A percentile compares a stretch with the other conserved stretches of the same genome.
These are phyloP conservation scores for Zaprionus ornatus DNA, from an alignment of 1,140 invertebrate genomes.

Conservation along the genomic window DNA sequence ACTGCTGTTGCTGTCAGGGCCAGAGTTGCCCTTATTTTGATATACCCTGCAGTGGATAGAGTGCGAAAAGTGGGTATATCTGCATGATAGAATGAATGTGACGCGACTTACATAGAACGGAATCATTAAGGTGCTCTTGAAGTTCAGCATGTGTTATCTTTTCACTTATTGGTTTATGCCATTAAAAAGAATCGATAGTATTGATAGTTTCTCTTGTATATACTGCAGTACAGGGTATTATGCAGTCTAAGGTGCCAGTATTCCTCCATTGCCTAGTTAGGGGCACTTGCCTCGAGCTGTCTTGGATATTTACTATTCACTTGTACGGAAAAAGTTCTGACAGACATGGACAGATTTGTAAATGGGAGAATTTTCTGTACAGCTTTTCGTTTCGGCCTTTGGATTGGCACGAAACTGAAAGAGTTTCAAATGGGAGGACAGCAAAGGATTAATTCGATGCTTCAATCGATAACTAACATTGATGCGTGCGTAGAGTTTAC, in stretches of 20 bases:
- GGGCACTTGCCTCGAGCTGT: conserved; percentile 3
- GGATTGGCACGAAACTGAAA: neutral
- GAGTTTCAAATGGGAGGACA: neutral
- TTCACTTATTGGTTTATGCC: no score
- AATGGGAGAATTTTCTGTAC: conserved; percentile 1
- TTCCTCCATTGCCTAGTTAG: conserved; percentile 11
- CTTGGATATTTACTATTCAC: conserved; percentile 22
- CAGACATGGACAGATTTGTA: conserved; percentile 24
- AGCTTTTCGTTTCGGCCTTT: conserved; percentile 2
- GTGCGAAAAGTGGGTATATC: neutral
- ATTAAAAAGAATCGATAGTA: no score
- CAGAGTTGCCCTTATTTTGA: conserved; percentile 60
- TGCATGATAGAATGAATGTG: no score
- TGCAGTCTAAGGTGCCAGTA: neutral
- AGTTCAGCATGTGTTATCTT: no score
- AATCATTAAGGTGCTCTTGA: no score
- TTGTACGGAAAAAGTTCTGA: conserved; percentile 18
- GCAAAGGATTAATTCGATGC: neutral
- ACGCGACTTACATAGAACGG: no score
- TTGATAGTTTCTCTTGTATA: no score
- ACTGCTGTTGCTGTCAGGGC: conserved; percentile 53
- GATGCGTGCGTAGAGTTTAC: neutral
- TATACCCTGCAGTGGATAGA: neutral
- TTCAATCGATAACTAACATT: neutral
- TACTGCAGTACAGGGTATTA: conserved; percentile 21